These are phyloP conservation scores for Alectura lathami DNA, from an alignment of 2,113 vertebrate species.

Conservation along the genomic window DNA sequence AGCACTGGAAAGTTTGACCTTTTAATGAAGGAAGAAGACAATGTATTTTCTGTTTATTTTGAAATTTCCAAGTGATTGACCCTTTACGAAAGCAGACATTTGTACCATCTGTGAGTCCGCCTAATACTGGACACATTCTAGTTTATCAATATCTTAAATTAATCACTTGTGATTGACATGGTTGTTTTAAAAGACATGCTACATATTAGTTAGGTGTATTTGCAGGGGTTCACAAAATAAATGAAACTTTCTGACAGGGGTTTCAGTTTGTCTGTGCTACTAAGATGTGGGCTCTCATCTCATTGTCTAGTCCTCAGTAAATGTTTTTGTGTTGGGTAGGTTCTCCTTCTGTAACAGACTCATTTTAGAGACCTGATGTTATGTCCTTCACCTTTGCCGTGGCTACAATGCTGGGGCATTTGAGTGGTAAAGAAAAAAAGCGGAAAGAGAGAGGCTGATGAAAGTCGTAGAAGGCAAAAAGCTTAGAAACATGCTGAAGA, in stretches of 20 bases:
- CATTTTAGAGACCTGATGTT: slow-evolving; percentile 25
- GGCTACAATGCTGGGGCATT: slow-evolving; percentile 2
- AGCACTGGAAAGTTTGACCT: neutral
- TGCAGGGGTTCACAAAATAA: neutral
- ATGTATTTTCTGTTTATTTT: neutral
- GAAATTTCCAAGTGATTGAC: neutral
- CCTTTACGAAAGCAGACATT: neutral
- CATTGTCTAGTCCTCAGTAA: neutral
- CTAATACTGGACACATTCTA: neutral
- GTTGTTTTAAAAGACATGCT: neutral
- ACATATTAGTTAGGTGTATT: neutral
- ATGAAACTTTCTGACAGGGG: neutral
- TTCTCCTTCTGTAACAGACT: neutral
- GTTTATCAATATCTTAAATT: neutral
- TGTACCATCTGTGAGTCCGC: accelerated
- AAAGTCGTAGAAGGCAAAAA: slow-evolving; percentile 43
- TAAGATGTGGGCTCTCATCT: neutral
- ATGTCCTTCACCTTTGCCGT: slow-evolving; percentile 55
- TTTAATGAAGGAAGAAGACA: neutral
- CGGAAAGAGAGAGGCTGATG: neutral
- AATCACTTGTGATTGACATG: neutral
- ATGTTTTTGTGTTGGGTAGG: slow-evolving; percentile 17
- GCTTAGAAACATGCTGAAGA: slow-evolving; percentile 36
- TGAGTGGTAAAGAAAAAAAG: slow-evolving; percentile 40
- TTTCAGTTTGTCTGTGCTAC: neutral